phyloP scores from a whole-genome alignment of 35 echinoderm and acorn worm species.

The Acanthaster planci region DNA sequence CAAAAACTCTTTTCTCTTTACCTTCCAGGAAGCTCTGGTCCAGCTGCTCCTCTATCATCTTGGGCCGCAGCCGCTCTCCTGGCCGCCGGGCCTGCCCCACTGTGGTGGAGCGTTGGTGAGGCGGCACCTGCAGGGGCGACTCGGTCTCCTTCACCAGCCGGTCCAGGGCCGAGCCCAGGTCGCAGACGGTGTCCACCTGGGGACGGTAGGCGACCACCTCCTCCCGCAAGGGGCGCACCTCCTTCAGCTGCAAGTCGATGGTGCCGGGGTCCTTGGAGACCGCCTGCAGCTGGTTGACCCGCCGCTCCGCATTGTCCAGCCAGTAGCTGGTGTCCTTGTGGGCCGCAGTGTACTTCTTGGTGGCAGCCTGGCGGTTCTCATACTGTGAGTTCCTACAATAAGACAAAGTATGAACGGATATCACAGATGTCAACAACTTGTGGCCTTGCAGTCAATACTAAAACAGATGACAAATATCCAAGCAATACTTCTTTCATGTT shows the following conservation, averaged over 20 bases:
- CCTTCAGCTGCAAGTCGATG: constrained; percentile 74
- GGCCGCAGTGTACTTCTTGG: constrained; percentile 67
- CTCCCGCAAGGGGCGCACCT: constrained; percentile 73
- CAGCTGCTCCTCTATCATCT: constrained; percentile 39
- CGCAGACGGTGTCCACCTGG: constrained; percentile 42
- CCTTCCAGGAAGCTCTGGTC: constrained; percentile 80
- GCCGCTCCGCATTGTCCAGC: constrained; percentile 76
- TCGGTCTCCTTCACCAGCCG: constrained; percentile 65
- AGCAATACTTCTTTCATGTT: too few species aligned
- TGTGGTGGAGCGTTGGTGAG: constrained; percentile 70
- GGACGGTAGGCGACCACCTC: constrained; percentile 72
- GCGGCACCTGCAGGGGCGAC: constrained; percentile 43
- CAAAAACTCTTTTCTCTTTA: constrained; percentile 49
- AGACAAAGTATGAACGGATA: too few species aligned
- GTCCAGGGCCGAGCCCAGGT: constrained; percentile 67
- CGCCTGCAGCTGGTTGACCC: constrained; percentile 75
- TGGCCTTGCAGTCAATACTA: too few species aligned
- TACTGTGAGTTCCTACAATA: constrained; percentile 76
- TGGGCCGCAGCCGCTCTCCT: constrained; percentile 55
- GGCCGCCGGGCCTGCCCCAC: constrained; percentile 48
- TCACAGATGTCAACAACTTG: too few species aligned
- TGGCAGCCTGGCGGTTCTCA: constrained; percentile 66
- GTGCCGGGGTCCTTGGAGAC: constrained; percentile 72
- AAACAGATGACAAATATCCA: too few species aligned
- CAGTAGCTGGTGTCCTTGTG: constrained; percentile 72